Conservation (phyloP, 2,113 vertebrate genomes). For the Ammodytes dubius region DNA sequence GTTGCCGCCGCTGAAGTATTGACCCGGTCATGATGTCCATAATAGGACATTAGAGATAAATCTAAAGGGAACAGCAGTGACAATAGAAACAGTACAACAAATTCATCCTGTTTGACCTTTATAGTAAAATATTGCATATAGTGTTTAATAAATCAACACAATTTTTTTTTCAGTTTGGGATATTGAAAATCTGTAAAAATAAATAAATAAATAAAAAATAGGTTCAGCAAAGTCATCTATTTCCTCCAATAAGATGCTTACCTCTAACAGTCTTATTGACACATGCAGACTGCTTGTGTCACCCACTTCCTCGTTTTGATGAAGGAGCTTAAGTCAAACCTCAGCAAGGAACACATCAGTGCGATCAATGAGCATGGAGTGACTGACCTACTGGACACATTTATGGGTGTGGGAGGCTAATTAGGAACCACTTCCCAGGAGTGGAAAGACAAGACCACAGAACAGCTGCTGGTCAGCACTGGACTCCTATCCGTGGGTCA, state of each 20-base stretch:
- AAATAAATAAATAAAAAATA: background rate
- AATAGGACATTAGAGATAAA: conserved; percentile 76
- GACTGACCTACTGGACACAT: conserved; percentile 82
- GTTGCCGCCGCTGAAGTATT: conserved; percentile 76
- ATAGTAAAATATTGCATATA: conserved; percentile 35
- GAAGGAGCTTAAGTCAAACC: conserved; percentile 71
- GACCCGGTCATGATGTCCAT: conserved; percentile 73
- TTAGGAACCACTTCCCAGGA: conserved; percentile 86
- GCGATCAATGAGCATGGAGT: conserved; percentile 81
- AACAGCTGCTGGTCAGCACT: conserved; percentile 87
- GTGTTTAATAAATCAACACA: conserved; percentile 18
- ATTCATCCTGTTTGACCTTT: conserved; percentile 45
- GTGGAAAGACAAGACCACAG: conserved; percentile 76
- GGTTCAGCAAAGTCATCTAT: background rate
- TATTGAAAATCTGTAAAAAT: conserved; percentile 10
- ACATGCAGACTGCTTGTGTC: conserved; percentile 61
- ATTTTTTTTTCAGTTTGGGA: background rate
- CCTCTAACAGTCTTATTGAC: conserved; percentile 61
- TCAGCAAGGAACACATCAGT: conserved; percentile 74
- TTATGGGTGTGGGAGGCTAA: conserved; percentile 89
- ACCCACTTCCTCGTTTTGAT: conserved; percentile 71
- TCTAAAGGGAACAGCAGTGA: conserved; percentile 60
- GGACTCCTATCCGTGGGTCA: conserved; percentile 83
- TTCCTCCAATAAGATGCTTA: conserved; percentile 34
- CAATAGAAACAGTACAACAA: conserved; percentile 28